Conservation (phyloP, 2,888 invertebrate genomes). For the Coleophora flavipennella region DNA sequence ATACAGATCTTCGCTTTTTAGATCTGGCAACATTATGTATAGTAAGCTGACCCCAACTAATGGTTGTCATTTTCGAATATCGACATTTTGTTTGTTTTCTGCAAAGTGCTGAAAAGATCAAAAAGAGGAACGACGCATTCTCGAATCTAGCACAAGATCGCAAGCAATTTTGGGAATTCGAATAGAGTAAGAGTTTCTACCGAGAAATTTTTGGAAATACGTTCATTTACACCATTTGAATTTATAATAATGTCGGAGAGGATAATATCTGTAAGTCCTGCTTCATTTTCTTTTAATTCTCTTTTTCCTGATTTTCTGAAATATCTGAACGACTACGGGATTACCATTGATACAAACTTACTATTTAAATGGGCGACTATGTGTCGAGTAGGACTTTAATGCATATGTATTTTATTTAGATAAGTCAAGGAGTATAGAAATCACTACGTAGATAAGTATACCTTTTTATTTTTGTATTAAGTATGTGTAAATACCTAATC, state of each 20-base stretch:
- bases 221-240: background rate
- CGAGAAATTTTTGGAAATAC: slow-evolving; percentile 1
- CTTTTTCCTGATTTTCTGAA: no score
- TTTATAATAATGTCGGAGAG: slow-evolving; percentile 42
- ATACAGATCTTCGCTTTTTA: no score
- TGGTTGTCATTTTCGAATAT: slow-evolving; percentile 43
- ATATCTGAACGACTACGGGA: no score
- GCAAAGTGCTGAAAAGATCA: background rate
- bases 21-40: no score
- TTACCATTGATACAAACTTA: no score
- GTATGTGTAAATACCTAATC: no score
- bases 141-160: slow-evolving; percentile 19
- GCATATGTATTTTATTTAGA: no score
- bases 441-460: no score
- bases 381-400: no score
- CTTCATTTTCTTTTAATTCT: background rate
- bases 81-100: slow-evolving; percentile 26
- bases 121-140: background rate
- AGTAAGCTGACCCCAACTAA: slow-evolving; percentile 42
- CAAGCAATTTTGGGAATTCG: slow-evolving; percentile 16
- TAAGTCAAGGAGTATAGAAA: no score
- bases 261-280: slow-evolving; percentile 48
- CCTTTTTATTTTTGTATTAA: no score
- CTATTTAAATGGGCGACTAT: no score
- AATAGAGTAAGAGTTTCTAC: slow-evolving; percentile 6